Conservation (phyloP, 2,888 invertebrate species). For the Thera britannica region DNA sequence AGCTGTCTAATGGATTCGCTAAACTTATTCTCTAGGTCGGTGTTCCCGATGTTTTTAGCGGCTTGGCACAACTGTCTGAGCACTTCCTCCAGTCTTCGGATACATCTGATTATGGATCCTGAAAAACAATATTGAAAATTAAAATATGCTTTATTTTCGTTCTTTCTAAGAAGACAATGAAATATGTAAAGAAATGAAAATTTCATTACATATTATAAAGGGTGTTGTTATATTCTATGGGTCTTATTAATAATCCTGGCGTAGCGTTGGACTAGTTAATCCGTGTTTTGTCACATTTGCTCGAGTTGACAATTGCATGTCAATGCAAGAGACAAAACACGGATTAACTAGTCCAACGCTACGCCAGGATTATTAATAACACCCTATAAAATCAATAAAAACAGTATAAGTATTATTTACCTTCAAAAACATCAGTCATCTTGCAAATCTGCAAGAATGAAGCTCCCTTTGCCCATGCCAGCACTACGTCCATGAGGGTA, state of each 20-base stretch:
- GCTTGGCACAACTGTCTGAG: conserved; percentile 98
- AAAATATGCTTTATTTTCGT: no score
- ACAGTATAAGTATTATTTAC: conserved; percentile 60
- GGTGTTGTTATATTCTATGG: no score
- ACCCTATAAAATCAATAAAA: no score
- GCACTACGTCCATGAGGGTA: conserved; percentile 98
- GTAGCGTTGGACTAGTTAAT: no score
- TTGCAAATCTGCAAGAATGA: conserved; percentile 96
- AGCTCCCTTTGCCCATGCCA: conserved; percentile 97
- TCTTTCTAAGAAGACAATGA: no score
- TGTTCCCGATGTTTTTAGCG: conserved; percentile 98
- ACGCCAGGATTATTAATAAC: no score
- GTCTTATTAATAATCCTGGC: no score
- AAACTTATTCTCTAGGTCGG: conserved; percentile 97
- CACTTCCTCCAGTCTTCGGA: conserved; percentile 98
- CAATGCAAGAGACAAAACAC: no score
- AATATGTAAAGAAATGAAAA: no score
- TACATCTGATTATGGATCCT: conserved; percentile 90
- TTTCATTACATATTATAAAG: not conserved
- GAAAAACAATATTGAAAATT: conserved; percentile 8
- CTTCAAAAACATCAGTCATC: conserved; percentile 99
- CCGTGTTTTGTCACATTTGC: no score
- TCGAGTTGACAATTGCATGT: no score
- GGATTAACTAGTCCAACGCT: no score
- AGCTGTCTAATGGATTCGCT: conserved; percentile 95